Conservation (phyloP, 2,888 invertebrate species). For the Dasypogon diadema region DNA sequence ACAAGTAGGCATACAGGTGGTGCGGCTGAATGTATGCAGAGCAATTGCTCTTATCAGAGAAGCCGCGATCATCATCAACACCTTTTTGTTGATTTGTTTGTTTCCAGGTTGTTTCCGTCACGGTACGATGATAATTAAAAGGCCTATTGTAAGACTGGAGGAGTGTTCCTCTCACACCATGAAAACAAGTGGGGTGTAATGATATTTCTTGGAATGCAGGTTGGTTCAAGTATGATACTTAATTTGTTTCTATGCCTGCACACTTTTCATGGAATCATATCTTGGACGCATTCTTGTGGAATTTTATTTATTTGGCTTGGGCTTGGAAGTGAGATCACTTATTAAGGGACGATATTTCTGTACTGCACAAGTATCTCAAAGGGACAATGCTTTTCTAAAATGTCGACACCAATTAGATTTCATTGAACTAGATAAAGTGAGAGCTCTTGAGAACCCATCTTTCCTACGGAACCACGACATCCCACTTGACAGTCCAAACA, state of each 20-base stretch:
- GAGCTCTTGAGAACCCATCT: background rate
- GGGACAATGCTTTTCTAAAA: background rate
- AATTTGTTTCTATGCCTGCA: too few relatives aligned
- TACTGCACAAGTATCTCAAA: background rate
- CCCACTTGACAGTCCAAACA: background rate
- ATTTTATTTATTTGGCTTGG: too few relatives aligned
- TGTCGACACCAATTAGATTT: background rate
- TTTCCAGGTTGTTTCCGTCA: background rate
- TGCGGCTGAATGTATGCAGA: background rate
- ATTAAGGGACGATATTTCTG: background rate
- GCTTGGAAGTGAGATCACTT: too few relatives aligned
- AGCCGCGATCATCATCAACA: slow-evolving; percentile 1
- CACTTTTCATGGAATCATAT: background rate
- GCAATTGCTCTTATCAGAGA: background rate
- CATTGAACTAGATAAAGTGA: background rate
- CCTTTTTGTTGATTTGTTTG: slow-evolving; percentile 19
- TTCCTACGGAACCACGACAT: background rate
- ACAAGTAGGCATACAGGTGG: background rate
- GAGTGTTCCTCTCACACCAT: background rate
- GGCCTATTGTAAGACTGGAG: background rate
- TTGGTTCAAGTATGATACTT: too few relatives aligned
- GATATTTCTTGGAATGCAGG: slow-evolving; percentile 11
- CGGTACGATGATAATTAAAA: background rate
- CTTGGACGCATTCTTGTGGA: too few relatives aligned
- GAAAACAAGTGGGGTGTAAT: background rate